Conservation (phyloP, 1,140 invertebrate species). For the Drosophila malerkotliana region DNA sequence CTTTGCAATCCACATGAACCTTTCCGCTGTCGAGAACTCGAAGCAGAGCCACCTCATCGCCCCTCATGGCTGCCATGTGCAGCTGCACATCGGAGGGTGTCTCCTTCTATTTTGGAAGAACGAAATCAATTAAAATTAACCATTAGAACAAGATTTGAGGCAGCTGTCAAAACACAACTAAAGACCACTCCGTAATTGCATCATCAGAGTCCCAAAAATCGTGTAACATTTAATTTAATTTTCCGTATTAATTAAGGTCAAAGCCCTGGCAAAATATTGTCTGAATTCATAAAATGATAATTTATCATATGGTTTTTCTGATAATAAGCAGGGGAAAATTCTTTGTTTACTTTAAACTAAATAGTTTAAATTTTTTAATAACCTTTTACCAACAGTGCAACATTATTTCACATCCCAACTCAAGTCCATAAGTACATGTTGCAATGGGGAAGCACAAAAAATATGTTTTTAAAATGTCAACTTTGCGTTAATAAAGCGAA, state of each 20-base stretch:
- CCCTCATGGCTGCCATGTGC: slow-evolving; percentile 93
- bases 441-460: slow-evolving; percentile 34
- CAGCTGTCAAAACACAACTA: background rate
- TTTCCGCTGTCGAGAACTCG: slow-evolving; percentile 94
- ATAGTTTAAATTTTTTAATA: background rate
- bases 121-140: slow-evolving; percentile 63
- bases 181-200: background rate
- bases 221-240: background rate
- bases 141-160: background rate
- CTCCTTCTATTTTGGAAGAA: slow-evolving; percentile 90
- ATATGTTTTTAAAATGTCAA: slow-evolving; percentile 56
- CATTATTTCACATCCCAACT: slow-evolving; percentile 1
- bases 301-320: too few relatives aligned
- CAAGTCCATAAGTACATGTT: slow-evolving; percentile 4
- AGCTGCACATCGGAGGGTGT: slow-evolving; percentile 95
- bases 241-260: background rate
- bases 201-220: background rate
- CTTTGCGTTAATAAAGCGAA: slow-evolving; percentile 61
- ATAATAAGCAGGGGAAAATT: too few relatives aligned
- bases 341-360: background rate
- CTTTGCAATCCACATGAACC: slow-evolving; percentile 96
- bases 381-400: background rate
- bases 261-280: background rate
- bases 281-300: background rate
- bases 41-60: slow-evolving; percentile 90